Evolutionary conservation across 2,888 invertebrate species (phyloP).

Genomic region (Brenthis hecate): DNA sequence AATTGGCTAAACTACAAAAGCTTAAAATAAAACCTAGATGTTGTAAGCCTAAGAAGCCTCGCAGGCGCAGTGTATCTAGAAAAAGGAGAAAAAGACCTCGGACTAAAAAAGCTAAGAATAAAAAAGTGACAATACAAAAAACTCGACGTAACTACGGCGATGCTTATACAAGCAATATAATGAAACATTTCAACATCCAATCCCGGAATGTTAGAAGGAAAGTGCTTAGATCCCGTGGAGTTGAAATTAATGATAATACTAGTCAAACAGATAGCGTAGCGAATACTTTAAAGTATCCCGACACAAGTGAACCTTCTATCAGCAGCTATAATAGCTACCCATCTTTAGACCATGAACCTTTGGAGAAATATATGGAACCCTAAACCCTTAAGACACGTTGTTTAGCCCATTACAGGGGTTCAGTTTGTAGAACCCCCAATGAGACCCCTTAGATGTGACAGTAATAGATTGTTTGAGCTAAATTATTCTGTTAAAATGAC

Average conservation of each 20-base stretch:
- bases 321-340: constrained; percentile 51
- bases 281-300: constrained; percentile 32
- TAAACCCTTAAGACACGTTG: background rate
- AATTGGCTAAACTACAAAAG: constrained; percentile 16
- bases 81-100: background rate
- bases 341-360: constrained; percentile 55
- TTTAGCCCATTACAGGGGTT: background rate
- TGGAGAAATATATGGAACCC: constrained; percentile 41
- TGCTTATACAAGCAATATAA: background rate
- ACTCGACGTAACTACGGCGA: constrained; percentile 3
- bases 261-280: constrained; percentile 18
- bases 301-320: constrained; percentile 44
- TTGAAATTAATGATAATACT: background rate
- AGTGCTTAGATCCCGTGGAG: background rate
- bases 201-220: background rate
- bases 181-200: background rate
- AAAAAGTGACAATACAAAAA: constrained; percentile 8
- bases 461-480: no score
- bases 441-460: no score
- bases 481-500: no score
- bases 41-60: background rate
- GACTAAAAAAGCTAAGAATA: constrained; percentile 3
- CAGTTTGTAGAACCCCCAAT: background rate
- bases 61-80: background rate
- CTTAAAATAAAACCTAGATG: constrained; percentile 19